Evolutionary conservation across 2,797 vertebrate species (phyloP).

Genomic region (Rhynchonycteris naso): DNA sequence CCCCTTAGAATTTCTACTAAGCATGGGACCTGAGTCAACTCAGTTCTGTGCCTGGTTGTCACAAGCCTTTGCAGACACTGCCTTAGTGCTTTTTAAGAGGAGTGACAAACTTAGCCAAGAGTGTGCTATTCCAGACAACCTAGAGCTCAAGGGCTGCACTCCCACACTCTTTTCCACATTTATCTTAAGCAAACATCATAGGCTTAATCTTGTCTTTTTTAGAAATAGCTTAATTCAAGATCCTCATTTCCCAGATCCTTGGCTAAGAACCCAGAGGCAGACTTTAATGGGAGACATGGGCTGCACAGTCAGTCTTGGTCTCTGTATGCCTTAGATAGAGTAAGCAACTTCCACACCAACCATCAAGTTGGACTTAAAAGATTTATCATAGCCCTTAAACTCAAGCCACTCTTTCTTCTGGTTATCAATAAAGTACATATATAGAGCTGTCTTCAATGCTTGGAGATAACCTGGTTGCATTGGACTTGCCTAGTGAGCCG

Average conservation of each 20-base stretch:
- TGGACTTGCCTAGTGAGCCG: not conserved
- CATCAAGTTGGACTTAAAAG: not conserved
- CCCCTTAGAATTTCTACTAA: not conserved
- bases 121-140: not conserved
- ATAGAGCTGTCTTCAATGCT: not conserved
- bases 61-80: not conserved
- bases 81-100: not conserved
- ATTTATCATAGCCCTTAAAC: not conserved
- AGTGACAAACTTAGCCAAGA: not conserved
- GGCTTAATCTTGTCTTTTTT: not conserved
- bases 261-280: not conserved
- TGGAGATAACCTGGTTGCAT: not conserved
- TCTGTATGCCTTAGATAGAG: not conserved
- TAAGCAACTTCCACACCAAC: not conserved
- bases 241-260: not conserved
- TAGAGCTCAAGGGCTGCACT: not conserved
- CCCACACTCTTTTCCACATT: not conserved
- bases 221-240: not conserved
- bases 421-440: not conserved
- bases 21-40: not conserved
- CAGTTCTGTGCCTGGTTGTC: not conserved
- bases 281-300: not conserved
- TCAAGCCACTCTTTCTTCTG: not conserved
- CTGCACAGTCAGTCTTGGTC: not conserved
- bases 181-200: not conserved